Evolutionary conservation across 2,797 vertebrate genomes (phyloP).

Genomic region (Gymnothorax javanicus): DNA sequence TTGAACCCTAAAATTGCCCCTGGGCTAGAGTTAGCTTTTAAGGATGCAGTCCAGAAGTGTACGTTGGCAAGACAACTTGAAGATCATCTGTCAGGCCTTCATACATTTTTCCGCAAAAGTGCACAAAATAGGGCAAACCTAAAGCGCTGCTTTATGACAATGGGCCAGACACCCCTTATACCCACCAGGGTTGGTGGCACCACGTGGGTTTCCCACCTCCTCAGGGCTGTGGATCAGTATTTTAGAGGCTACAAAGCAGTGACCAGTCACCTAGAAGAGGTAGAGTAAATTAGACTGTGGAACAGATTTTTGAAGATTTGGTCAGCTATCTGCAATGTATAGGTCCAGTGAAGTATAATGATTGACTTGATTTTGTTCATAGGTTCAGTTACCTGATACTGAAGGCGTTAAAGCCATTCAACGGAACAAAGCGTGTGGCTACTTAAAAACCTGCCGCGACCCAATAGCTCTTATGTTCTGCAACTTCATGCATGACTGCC

Average conservation of each 20-base stretch:
- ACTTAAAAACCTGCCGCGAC: background rate
- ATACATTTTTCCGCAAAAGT: background rate
- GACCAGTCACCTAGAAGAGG: constrained; percentile 7
- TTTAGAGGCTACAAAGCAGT: constrained; percentile 5
- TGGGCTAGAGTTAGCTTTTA: constrained; percentile 21
- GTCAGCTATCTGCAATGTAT: background rate
- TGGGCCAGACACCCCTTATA: background rate
- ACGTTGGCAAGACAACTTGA: background rate
- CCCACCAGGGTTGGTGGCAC: constrained; percentile 11
- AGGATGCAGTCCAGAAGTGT: background rate
- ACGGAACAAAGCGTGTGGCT: background rate
- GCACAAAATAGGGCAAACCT: background rate
- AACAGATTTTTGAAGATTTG: background rate
- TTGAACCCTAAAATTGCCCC: too few species aligned
- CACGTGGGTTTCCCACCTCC: constrained; percentile 18
- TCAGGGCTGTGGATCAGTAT: constrained; percentile 18
- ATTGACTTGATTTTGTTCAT: background rate
- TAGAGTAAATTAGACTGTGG: background rate
- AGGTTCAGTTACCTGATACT: constrained; percentile 21
- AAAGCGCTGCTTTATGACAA: background rate
- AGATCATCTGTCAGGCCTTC: background rate
- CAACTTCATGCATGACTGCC: constrained; percentile 19
- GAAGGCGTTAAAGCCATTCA: background rate
- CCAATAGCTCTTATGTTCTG: background rate
- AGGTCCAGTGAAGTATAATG: background rate